These are phyloP conservation scores for Forbesichthys agassizii DNA, from an alignment of 2,113 vertebrate genomes.

Conservation along the genomic window DNA sequence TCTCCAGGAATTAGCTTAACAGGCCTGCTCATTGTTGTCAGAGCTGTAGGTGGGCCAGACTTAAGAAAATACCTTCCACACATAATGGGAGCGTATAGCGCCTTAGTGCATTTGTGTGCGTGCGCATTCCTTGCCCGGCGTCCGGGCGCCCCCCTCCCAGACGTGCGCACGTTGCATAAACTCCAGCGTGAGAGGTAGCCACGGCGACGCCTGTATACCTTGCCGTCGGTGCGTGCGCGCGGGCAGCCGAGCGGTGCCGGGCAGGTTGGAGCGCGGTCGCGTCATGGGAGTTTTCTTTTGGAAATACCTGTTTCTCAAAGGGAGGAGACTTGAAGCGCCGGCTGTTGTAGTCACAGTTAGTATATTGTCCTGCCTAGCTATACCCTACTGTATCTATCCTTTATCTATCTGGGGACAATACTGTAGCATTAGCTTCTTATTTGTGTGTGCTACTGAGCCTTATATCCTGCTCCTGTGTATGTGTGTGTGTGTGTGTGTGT, in stretches of 20 bases:
- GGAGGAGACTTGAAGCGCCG: background rate
- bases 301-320: slow-evolving; percentile 71
- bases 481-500: slow-evolving; percentile 20
- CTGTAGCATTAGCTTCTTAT: background rate
- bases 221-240: slow-evolving; percentile 46
- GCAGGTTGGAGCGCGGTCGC: slow-evolving; percentile 66
- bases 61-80: slow-evolving; percentile 66
- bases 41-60: slow-evolving; percentile 61
- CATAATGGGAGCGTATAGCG: slow-evolving; percentile 55
- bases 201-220: slow-evolving; percentile 50
- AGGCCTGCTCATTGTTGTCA: slow-evolving; percentile 73
- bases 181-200: slow-evolving; percentile 50
- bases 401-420: too few relatives aligned
- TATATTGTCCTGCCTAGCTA: too few relatives aligned
- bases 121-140: slow-evolving; percentile 41
- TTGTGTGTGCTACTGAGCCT: slow-evolving; percentile 14
- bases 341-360: slow-evolving; percentile 21
- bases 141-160: slow-evolving; percentile 22
- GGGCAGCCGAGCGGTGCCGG: slow-evolving; percentile 27
- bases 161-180: slow-evolving; percentile 19
- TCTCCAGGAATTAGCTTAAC: slow-evolving; percentile 64
- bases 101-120: slow-evolving; percentile 27
- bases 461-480: slow-evolving; percentile 35
- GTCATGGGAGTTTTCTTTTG: slow-evolving; percentile 67
- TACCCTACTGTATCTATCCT: too few relatives aligned